These are phyloP conservation scores for Chelonus formosanus DNA, from an alignment of 2,888 invertebrate species.

Conservation along the genomic window DNA sequence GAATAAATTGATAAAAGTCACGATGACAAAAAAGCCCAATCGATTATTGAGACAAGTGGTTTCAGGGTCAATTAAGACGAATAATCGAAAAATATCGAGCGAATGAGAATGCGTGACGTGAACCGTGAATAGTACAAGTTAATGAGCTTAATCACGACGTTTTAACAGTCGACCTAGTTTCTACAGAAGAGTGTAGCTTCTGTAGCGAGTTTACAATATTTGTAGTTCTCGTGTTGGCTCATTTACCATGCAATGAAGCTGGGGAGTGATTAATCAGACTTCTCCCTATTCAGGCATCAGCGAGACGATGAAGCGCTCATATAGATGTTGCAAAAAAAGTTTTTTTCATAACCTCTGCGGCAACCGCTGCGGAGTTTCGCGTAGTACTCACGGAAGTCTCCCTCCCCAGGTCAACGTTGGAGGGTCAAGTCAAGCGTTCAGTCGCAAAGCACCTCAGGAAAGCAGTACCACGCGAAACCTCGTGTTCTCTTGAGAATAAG, in stretches of 20 bases:
- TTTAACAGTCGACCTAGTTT: slow-evolving; percentile 23
- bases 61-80: too few species aligned
- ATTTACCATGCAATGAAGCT: slow-evolving; percentile 13
- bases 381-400: slow-evolving; percentile 30
- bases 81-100: too few species aligned
- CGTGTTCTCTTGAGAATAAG: slow-evolving; percentile 5
- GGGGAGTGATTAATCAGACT: slow-evolving; percentile 1
- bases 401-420: slow-evolving; percentile 39
- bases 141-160: slow-evolving; percentile 21
- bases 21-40: too few species aligned
- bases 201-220: neutral
- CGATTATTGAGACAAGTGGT: too few species aligned
- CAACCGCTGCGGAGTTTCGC: slow-evolving; percentile 36
- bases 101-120: slow-evolving; percentile 5
- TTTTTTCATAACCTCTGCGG: slow-evolving; percentile 36
- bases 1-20: too few species aligned
- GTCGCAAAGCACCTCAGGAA: slow-evolving; percentile 26
- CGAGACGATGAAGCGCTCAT: slow-evolving; percentile 7
- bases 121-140: neutral
- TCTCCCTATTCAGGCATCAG: neutral
- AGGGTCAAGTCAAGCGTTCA: slow-evolving; percentile 29
- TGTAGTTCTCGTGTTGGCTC: slow-evolving; percentile 15
- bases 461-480: slow-evolving; percentile 19
- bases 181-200: too few species aligned
- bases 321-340: slow-evolving; percentile 14